Conservation (phyloP, 2,888 invertebrate species). For the Platycheirus rosarum region DNA sequence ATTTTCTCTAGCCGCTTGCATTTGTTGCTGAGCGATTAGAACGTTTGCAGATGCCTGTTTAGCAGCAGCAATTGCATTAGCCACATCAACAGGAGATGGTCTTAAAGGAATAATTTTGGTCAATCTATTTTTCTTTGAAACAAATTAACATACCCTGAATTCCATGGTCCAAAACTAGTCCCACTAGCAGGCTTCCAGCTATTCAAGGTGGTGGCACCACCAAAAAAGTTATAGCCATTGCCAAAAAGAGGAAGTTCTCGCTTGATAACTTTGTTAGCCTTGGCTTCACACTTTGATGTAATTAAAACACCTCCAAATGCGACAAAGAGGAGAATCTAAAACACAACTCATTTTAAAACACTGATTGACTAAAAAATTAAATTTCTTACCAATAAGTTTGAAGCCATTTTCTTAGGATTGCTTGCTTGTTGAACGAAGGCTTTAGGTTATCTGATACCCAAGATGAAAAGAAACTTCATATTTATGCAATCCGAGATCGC, state of each 20-base stretch:
- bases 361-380: not conserved
- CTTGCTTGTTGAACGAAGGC: conserved; percentile 48
- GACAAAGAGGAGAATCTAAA: conserved; percentile 48
- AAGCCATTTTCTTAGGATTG: conserved; percentile 67
- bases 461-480: conserved; percentile 15
- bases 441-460: conserved; percentile 41
- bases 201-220: conserved; percentile 39
- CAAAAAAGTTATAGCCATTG: conserved; percentile 55
- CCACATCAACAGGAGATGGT: conserved; percentile 86
- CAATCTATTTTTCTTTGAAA: not conserved
- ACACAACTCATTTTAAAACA: not conserved
- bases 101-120: conserved; percentile 18
- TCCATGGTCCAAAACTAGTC: conserved; percentile 45
- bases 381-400: conserved; percentile 49
- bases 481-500: conserved; percentile 56
- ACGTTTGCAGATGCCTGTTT: conserved; percentile 89
- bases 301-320: conserved; percentile 25
- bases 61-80: conserved; percentile 88
- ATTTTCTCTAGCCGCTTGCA: conserved; percentile 88
- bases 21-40: conserved; percentile 88
- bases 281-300: not conserved
- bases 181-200: conserved; percentile 46
- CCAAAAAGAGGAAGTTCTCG: conserved; percentile 64
- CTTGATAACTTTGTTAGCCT: conserved; percentile 54
- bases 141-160: conserved; percentile 35